Evolutionary conservation across 2,113 vertebrate species (phyloP).

Genomic region (Stomatorhinus ivindoensis): DNA sequence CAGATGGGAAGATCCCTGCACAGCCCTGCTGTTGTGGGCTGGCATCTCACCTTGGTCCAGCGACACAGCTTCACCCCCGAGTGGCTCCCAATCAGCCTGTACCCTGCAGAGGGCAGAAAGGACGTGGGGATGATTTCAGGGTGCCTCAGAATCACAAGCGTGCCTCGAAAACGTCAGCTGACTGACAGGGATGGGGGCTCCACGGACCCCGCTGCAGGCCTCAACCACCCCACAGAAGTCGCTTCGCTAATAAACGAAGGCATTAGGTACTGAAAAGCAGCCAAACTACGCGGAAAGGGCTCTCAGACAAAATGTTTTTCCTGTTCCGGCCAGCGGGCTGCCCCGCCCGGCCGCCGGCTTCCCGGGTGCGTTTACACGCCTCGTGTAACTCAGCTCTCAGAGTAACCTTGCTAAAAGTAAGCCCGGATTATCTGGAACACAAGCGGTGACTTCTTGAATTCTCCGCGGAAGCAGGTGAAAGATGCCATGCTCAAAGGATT

Average conservation of each 20-base stretch:
- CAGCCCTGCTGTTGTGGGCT: background rate
- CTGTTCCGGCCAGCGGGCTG: background rate
- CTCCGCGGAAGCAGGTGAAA: background rate
- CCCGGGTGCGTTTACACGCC: background rate
- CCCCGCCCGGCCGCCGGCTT: background rate
- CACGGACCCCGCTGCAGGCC: background rate
- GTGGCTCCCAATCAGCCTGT: slow-evolving; percentile 88
- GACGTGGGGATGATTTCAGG: background rate
- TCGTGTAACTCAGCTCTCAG: background rate
- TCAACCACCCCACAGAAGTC: background rate
- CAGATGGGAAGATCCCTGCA: background rate
- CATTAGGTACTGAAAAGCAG: background rate
- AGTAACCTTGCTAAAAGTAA: background rate
- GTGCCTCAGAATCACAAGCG: background rate
- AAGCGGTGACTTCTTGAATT: background rate
- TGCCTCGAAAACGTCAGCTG: background rate
- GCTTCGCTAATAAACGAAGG: background rate
- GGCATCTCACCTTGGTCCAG: slow-evolving; percentile 83
- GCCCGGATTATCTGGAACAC: background rate
- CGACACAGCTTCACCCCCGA: slow-evolving; percentile 93
- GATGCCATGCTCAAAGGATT: background rate
- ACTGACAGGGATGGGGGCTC: background rate
- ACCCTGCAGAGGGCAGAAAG: slow-evolving; percentile 62
- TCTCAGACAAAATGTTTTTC: background rate
- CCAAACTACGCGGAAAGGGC: background rate